Base-by-base conservation (phyloP, 2,797 vertebrate species). In the Tympanoctomys barrerae region DNA sequence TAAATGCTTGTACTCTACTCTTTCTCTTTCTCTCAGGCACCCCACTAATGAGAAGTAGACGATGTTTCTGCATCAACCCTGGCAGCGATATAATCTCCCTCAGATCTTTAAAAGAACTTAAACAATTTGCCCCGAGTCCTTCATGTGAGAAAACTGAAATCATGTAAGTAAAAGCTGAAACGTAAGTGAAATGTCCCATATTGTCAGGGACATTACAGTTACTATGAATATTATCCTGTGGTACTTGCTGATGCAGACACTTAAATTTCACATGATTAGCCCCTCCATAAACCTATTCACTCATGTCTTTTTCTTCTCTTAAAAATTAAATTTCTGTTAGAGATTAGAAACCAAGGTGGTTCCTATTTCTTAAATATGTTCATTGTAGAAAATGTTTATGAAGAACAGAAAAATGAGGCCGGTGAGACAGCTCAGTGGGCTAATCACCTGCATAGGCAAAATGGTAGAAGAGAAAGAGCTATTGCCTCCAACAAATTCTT, bases 101-200 rank as follows among this genome's bases (percentile, higher is more conserved):
- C 62, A 86, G 61, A 52, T 87, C 21, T 68, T 33, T 98, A 78
- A 91, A 75, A 73, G 59, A 92, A 5, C 90, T 98, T 84, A 64
- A 94, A 75, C 62, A 94, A 28, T 94, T 97, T 92, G 39, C 57
- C 28, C 95, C 96, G 90, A 80, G 75, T 19, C 26, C 49, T 92
- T 89, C 73, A 31, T 98, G 97, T 75, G 86, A 64, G 31, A 97
- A 94, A 84, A 92, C 22, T 79, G 97, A 98, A 92, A 86, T 98
- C 77, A 97, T 98, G 97, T 97, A 82, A 97, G 97, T 97, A 92
- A 95, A 90, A 96, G 71, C 26, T 11, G 42, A 77, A 91, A 46
- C 22, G 28, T 13, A 12, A 11, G 31, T 79, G 77, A 49, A 4
- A 28, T 10, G 18, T 11, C 5, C 26, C 46, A 49, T 46, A 33